Conservation (phyloP, 2,113 vertebrate species). For the Percina caprodes region DNA sequence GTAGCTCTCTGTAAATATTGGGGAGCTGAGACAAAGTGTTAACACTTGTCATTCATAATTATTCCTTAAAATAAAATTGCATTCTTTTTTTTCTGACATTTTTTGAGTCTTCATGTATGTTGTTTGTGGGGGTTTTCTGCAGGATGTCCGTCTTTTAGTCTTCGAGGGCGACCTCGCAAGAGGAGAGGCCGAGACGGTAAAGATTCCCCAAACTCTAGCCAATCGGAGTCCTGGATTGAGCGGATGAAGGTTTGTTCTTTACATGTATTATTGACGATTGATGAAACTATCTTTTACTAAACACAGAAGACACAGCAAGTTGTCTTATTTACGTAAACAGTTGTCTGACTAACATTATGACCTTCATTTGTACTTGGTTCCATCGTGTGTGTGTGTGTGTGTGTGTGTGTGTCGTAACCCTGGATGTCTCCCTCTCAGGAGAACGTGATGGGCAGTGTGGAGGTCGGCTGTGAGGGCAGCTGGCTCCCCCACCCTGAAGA, state of each 20-base stretch:
- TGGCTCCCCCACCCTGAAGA: constrained; percentile 86
- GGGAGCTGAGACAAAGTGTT: too few species aligned
- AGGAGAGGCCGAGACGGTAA: constrained; percentile 73
- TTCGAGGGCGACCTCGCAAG: constrained; percentile 86
- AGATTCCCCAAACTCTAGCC: constrained; percentile 68
- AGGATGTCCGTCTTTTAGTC: constrained; percentile 84
- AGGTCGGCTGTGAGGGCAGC: constrained; percentile 77
- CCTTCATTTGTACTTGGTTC: too few species aligned
- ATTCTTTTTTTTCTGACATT: background rate
- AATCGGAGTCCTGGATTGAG: constrained; percentile 83
- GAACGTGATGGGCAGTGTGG: constrained; percentile 84
- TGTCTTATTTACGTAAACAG: too few species aligned
- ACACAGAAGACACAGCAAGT: too few species aligned
- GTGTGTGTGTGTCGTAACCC: background rate
- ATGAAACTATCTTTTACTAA: too few species aligned
- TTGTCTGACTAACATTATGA: too few species aligned
- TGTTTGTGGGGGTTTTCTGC: constrained; percentile 11
- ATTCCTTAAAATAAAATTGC: too few species aligned
- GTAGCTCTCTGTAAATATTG: background rate
- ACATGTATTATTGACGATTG: too few species aligned
- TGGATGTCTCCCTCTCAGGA: constrained; percentile 67
- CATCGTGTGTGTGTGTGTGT: too few species aligned
- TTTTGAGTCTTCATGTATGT: background rate
- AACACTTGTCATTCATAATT: too few species aligned
- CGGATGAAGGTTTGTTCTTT: constrained; percentile 80